Base-by-base conservation (phyloP, 1,140 invertebrate species). In the Helicoverpa zea region DNA sequence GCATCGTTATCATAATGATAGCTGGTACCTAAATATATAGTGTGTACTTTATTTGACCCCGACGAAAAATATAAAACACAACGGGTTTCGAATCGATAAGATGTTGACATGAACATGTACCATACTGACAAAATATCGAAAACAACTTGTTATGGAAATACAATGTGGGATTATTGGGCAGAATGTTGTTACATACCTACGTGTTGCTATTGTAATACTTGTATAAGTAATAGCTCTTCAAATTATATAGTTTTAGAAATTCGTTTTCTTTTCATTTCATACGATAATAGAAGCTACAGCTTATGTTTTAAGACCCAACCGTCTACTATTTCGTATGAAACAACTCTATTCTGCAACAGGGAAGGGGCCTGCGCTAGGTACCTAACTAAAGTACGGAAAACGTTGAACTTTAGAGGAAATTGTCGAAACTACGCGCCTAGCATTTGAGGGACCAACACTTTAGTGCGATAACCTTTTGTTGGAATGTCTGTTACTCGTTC, bases 351-450 rank as follows among this genome's bases (percentile, higher is more conserved):
- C 23, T 52, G 52, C 66, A 58, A 56, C 63, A 43, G 64, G 64
- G 63, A 79, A 68, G 76, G 76, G 63, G 30, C 23, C 63, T 35
- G 52, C 63, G 63, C 68, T 68, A 66, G 35, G 61, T 77, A 79
- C 52, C 76, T 70, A 70, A 59, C 63, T 70, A 79, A 70, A 79
- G 64, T 79, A 59, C 52, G 76, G 64, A 59, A 59, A 74, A 58
- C 63, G 76, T 58, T 79, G 63, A 79, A 79, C 76, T 79, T 79
- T 79, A 68, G 54, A 70, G 63, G 76, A 59, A 79, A 79, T 79
- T 54, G 66, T 70, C 76, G 29, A 79, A 79, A 79, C 64, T 79
- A 79, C 64, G 12, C 63, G 54, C 76, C 70, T 79, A 79, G 76
- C 64, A 79, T 79, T 79, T 79, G 54, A 79, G 76, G 76, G 54